A percentile compares a stretch with the other conserved stretches of the same genome.
phyloP scores from a whole-genome alignment of 2,113 vertebrate species.

The Catagonus wagneri region DNA sequence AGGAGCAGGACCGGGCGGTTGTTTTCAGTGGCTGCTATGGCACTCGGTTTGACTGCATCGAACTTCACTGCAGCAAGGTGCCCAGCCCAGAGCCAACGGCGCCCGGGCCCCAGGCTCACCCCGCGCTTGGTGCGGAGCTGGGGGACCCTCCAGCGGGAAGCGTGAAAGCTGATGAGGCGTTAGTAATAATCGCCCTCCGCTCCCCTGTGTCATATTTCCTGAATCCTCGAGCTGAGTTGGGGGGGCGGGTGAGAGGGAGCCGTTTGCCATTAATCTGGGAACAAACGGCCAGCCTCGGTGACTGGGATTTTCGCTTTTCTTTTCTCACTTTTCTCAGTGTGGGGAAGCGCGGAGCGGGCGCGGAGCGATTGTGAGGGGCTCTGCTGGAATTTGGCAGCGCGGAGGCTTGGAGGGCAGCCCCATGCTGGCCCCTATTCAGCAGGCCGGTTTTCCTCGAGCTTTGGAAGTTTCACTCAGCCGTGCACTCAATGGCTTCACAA shows the following conservation, averaged over 20 bases:
- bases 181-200: background rate
- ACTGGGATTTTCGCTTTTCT: conserved; percentile 91
- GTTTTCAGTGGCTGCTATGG: background rate
- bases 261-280: conserved; percentile 91
- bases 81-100: too few relatives aligned
- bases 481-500: conserved; percentile 99
- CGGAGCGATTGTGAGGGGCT: conserved; percentile 97
- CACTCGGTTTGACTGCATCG: background rate
- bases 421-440: conserved; percentile 99
- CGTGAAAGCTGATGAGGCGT: background rate
- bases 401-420: conserved; percentile 95
- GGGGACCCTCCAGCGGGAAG: background rate
- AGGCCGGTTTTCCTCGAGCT: conserved; percentile 95
- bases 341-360: conserved; percentile 92
- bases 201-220: conserved; percentile 32
- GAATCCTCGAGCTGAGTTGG: conserved; percentile 73
- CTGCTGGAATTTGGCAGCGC: conserved; percentile 99
- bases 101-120: background rate
- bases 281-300: conserved; percentile 89
- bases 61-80: background rate
- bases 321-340: conserved; percentile 87
- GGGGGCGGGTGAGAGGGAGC: conserved; percentile 55
- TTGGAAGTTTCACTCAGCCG: conserved; percentile 98
- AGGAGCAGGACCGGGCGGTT: too few relatives aligned
- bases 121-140: accelerated